A percentile compares a stretch with the other conserved stretches of the same genome.
Conservation (phyloP, 2,797 vertebrate species). For the Galago senegalensis region DNA sequence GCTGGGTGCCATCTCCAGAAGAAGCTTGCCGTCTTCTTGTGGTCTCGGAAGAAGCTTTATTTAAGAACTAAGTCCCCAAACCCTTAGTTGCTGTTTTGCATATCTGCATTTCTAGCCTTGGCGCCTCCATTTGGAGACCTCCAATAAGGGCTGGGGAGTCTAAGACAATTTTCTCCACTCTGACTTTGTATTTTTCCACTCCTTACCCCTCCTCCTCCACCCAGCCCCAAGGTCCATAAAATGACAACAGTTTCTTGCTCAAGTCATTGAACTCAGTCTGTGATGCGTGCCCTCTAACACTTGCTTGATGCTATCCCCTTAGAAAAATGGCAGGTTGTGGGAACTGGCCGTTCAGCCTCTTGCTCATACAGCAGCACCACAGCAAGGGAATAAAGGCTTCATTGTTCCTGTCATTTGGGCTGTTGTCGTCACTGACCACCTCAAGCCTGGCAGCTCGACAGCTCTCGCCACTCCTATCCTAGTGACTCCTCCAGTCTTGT, state of each 20-base stretch:
- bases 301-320: not conserved
- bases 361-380: not conserved
- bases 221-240: not conserved
- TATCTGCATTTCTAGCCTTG: not conserved
- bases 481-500: not conserved
- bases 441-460: not conserved
- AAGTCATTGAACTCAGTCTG: not conserved
- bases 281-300: not conserved
- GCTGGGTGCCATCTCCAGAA: too few species aligned
- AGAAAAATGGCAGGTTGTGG: not conserved
- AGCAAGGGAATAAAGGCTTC: not conserved
- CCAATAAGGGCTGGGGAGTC: too few species aligned
- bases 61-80: not conserved
- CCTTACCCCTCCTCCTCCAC: fast-evolving
- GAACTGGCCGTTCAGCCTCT: not conserved
- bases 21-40: too few species aligned
- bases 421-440: not conserved
- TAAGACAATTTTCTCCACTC: not conserved
- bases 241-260: not conserved
- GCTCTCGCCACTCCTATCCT: not conserved
- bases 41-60: not conserved
- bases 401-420: not conserved
- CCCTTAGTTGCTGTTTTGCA: not conserved
- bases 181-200: not conserved
- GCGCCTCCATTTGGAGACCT: not conserved